A percentile compares a stretch with the other conserved stretches of the same genome.
phyloP scores from a whole-genome alignment of 2,888 invertebrate species.

The Spatulosminthurus flaviceps region DNA sequence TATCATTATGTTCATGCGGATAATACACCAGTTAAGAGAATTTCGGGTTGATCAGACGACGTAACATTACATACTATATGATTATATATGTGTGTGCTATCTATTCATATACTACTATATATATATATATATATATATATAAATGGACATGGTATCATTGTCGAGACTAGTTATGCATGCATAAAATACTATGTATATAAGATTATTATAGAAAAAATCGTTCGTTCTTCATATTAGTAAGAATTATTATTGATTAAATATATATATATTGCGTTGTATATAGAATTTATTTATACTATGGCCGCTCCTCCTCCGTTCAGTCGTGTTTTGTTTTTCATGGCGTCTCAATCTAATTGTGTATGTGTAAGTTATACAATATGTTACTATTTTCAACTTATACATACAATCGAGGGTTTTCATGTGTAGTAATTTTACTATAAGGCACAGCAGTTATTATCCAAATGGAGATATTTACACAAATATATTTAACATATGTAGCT shows the following conservation, averaged over 20 bases:
- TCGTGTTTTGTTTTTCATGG: neutral
- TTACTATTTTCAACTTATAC: too few species aligned
- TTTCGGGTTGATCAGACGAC: neutral
- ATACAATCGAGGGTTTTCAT: too few species aligned
- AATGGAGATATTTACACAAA: too few species aligned
- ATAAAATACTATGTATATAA: neutral
- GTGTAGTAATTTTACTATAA: too few species aligned
- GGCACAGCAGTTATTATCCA: too few species aligned
- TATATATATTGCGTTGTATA: neutral
- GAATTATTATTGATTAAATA: neutral
- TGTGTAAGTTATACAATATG: too few species aligned
- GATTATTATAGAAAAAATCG: neutral
- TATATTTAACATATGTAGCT: too few species aligned
- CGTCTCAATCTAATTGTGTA: too few species aligned
- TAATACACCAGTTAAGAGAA: neutral
- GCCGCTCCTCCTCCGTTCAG: conserved; percentile 36
- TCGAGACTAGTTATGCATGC: conserved; percentile 16
- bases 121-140: too few species aligned
- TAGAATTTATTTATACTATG: neutral
- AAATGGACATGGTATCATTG: conserved; percentile 21
- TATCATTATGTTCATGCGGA: too few species aligned
- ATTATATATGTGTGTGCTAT: conserved; percentile 37
- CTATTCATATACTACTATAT: conserved; percentile 37
- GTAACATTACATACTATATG: neutral
- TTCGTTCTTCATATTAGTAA: neutral